These are phyloP conservation scores for Eretmochelys imbricata DNA, from an alignment of 2,113 vertebrate species.

Conservation along the genomic window DNA sequence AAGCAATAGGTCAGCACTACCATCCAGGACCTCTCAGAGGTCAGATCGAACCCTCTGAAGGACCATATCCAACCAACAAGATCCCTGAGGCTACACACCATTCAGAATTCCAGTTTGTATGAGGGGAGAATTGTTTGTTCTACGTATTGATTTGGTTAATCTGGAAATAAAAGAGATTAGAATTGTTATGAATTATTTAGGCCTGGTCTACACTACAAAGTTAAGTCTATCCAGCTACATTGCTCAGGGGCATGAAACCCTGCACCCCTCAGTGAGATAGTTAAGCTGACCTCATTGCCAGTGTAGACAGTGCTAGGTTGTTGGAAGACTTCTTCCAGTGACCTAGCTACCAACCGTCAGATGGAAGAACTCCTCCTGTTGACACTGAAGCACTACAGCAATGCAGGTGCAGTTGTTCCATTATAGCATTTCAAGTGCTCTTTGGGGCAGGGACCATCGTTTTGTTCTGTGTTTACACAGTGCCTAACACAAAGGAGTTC, in stretches of 20 bases:
- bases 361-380: neutral
- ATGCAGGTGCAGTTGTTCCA: neutral
- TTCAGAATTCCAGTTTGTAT: neutral
- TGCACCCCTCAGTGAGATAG: neutral
- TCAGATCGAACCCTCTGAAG: neutral
- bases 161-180: slow-evolving; percentile 27
- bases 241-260: neutral
- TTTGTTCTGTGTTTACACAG: neutral
- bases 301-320: neutral
- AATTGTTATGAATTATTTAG: neutral
- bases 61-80: neutral
- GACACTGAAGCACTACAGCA: neutral
- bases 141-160: neutral
- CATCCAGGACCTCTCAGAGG: neutral
- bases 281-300: neutral
- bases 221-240: neutral
- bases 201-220: neutral
- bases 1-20: neutral
- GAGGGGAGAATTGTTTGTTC: neutral
- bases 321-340: neutral
- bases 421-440: neutral
- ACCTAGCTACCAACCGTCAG: neutral
- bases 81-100: neutral
- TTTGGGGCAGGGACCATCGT: slow-evolving; percentile 36
- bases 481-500: neutral